phyloP scores from a whole-genome alignment of 92 coral and sea anemone species.

The Palythoa heliodiscus region DNA sequence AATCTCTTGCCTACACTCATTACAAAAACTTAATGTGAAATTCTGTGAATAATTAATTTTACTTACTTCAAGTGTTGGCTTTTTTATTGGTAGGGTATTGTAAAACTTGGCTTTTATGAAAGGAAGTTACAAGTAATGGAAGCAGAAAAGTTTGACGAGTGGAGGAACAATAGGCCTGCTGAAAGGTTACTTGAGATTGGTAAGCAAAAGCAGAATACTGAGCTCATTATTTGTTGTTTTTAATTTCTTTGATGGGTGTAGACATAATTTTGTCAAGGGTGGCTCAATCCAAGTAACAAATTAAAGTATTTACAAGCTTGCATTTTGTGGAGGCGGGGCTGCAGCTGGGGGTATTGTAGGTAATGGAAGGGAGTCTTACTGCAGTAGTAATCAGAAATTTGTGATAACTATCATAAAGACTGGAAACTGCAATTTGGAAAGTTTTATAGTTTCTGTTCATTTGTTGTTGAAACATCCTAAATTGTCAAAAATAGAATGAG shows the following conservation, averaged over 20 bases:
- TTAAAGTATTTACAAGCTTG: no score
- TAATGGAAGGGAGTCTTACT: no score
- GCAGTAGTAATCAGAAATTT: no score
- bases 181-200: constrained; percentile 95
- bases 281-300: no score
- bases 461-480: not conserved
- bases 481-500: no score
- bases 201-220: not conserved
- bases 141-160: constrained; percentile 92
- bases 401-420: no score
- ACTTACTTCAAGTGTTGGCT: not conserved
- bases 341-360: no score
- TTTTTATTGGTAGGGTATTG: constrained; percentile 59
- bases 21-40: no score
- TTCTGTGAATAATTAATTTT: not conserved
- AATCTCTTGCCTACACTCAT: not conserved
- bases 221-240: not conserved
- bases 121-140: constrained; percentile 92
- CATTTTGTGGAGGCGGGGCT: no score
- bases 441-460: not conserved
- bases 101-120: constrained; percentile 90
- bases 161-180: constrained; percentile 88
- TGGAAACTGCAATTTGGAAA: no score
- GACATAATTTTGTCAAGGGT: no score
- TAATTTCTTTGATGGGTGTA: no score